These are phyloP conservation scores for Otus sunia DNA, from an alignment of 2,113 vertebrate genomes.

Conservation along the genomic window DNA sequence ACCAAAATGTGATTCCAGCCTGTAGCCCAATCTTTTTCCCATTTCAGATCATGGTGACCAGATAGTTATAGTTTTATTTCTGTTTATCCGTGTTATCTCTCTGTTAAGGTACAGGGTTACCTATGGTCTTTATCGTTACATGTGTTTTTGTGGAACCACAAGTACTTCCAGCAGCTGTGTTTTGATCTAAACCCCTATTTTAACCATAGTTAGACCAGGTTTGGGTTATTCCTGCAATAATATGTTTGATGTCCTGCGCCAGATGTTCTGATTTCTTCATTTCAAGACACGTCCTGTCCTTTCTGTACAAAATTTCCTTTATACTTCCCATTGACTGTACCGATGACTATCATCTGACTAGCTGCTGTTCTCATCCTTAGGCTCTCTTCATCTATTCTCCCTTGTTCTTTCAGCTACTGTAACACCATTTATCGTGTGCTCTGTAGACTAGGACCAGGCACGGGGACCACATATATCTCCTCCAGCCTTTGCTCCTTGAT, in stretches of 20 bases:
- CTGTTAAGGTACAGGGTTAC: background rate
- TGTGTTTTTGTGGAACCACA: background rate
- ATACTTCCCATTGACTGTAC: background rate
- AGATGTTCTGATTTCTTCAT: background rate
- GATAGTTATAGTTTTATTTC: background rate
- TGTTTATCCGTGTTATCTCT: background rate
- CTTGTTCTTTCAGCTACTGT: background rate
- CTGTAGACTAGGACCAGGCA: background rate
- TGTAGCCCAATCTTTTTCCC: background rate
- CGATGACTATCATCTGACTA: background rate
- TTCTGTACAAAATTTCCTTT: background rate
- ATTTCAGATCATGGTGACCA: background rate
- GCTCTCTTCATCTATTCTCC: background rate
- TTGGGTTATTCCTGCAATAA: background rate
- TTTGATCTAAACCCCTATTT: background rate
- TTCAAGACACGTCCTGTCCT: background rate
- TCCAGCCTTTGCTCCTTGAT: background rate
- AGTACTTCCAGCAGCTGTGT: background rate
- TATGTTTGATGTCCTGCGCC: background rate
- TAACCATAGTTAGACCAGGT: background rate
- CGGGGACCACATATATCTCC: background rate
- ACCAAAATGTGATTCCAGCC: background rate
- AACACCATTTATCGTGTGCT: background rate
- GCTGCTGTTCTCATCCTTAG: background rate
- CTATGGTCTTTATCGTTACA: background rate